Conservation (phyloP, 2,888 invertebrate genomes). For the Tridacna crocea region DNA sequence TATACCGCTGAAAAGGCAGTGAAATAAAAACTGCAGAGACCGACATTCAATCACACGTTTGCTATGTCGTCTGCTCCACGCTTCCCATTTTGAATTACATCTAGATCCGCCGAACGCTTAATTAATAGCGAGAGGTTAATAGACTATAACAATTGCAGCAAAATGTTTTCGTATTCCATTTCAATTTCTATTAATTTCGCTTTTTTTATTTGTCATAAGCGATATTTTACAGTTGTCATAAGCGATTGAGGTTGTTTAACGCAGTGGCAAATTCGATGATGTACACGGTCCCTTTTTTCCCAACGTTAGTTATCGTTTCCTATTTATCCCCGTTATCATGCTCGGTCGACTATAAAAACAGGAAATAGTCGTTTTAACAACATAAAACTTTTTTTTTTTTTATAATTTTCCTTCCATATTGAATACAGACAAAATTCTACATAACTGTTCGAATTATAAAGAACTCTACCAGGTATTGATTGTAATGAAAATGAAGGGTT, state of each 20-base stretch:
- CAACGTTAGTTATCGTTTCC: constrained; percentile 10
- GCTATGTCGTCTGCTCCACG: constrained; percentile 3
- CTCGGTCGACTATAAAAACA: constrained; percentile 10
- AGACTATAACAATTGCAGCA: constrained; percentile 9
- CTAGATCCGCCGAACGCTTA: constrained; percentile 19
- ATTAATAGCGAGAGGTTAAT: constrained; percentile 33
- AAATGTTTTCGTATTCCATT: constrained; percentile 26
- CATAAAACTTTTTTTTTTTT: neutral
- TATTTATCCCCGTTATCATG: neutral
- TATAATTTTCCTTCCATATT: neutral
- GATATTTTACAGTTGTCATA: constrained; percentile 34
- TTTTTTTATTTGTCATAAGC: constrained; percentile 35
- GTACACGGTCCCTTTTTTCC: constrained; percentile 1
- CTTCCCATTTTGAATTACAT: constrained; percentile 19
- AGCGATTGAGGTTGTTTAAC: constrained; percentile 25
- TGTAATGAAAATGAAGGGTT: too few species aligned
- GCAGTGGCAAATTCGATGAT: constrained; percentile 25
- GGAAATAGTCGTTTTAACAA: constrained; percentile 9
- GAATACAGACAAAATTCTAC: neutral
- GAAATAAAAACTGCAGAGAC: constrained; percentile 14
- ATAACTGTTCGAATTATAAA: neutral
- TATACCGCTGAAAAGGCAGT: constrained; percentile 10
- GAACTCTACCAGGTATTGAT: neutral
- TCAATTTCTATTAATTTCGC: constrained; percentile 23
- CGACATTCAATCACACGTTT: constrained; percentile 1